phyloP scores from a whole-genome alignment of 2,113 vertebrate genomes.

The Dromiciops gliroides region DNA sequence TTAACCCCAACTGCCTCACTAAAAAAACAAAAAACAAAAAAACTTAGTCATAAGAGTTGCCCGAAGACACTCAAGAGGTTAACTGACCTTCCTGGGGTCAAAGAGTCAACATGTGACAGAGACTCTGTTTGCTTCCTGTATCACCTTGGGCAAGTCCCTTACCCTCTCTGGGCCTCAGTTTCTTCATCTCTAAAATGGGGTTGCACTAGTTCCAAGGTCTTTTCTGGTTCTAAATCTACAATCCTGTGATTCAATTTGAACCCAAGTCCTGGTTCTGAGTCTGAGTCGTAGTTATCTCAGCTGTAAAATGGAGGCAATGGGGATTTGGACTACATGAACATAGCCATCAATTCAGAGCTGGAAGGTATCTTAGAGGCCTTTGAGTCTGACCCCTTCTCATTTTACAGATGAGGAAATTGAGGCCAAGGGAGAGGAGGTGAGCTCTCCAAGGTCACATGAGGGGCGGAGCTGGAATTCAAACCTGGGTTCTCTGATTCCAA shows the following conservation, averaged over 20 bases:
- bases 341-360: neutral
- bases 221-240: neutral
- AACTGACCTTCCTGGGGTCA: neutral
- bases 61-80: neutral
- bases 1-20: no score
- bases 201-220: neutral
- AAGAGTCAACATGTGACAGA: neutral
- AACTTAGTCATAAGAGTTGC: neutral
- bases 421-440: neutral
- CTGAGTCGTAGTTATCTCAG: neutral
- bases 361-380: neutral
- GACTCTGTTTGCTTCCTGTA: neutral
- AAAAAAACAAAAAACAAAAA: no score
- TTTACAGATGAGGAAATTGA: slow-evolving; percentile 10
- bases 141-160: neutral
- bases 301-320: neutral
- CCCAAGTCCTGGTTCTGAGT: neutral
- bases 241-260: neutral
- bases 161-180: neutral
- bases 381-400: neutral
- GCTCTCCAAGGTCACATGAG: neutral
- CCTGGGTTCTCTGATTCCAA: neutral
- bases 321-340: neutral
- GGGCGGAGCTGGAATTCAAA: neutral
- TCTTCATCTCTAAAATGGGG: neutral